These are phyloP conservation scores for Diorhabda carinulata DNA, from an alignment of 1,140 invertebrate genomes.

Conservation along the genomic window DNA sequence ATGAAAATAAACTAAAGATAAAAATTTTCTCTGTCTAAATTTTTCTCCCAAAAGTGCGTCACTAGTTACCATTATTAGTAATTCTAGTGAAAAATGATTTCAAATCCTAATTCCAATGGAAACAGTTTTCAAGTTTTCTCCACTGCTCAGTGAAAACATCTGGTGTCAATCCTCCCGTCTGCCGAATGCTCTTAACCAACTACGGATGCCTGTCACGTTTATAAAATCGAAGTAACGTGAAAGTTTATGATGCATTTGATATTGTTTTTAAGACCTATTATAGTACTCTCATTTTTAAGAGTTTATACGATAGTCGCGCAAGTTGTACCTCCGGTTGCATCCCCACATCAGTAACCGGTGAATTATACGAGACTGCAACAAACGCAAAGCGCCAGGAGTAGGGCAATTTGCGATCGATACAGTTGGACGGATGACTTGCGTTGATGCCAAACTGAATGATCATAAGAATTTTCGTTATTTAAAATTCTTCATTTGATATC, in stretches of 20 bases:
- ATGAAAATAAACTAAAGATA: too few species aligned
- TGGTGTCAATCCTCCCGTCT: background rate
- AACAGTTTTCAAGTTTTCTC: background rate
- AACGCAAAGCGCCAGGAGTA: constrained; percentile 2
- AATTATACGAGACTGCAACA: constrained; percentile 10
- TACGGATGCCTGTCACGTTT: constrained; percentile 30
- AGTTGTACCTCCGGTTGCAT: constrained; percentile 14
- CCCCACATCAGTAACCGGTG: background rate
- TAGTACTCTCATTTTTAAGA: constrained; percentile 14
- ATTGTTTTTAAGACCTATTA: constrained; percentile 15
- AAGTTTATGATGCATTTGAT: constrained; percentile 24
- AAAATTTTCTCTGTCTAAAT: too few species aligned
- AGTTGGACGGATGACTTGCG: constrained; percentile 5
- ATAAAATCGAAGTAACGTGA: constrained; percentile 19
- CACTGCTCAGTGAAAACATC: background rate
- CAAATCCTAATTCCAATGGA: background rate
- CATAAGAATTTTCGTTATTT: background rate
- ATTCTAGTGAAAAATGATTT: background rate
- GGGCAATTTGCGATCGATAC: constrained; percentile 17
- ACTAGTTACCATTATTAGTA: too few species aligned
- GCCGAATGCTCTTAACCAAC: constrained; percentile 27
- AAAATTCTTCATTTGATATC: too few species aligned
- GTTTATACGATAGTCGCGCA: background rate
- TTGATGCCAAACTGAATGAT: background rate
- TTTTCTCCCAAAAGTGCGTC: too few species aligned